Percentiles rank a stretch among this genome's conserved stretches.
These are phyloP conservation scores for Sminthurides bifidus DNA, from an alignment of 1,140 invertebrate genomes.

Conservation along the genomic window DNA sequence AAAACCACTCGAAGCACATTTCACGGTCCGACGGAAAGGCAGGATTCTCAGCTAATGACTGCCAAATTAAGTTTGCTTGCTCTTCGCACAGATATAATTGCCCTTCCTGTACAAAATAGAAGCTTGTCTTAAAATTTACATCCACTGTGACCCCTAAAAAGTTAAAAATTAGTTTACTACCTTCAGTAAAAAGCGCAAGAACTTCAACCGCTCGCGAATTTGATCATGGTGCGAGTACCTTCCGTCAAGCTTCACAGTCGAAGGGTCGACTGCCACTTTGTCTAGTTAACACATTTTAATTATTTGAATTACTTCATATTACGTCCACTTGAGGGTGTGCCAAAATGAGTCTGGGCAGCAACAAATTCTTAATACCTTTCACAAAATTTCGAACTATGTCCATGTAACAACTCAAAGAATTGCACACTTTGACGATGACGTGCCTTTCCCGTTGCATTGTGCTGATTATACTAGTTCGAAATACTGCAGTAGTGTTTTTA, in stretches of 20 bases:
- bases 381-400: slow-evolving; percentile 61
- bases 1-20: slow-evolving; percentile 97
- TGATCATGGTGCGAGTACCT: slow-evolving; percentile 84
- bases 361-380: slow-evolving; percentile 41
- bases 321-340: background rate
- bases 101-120: slow-evolving; percentile 58
- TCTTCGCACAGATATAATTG: slow-evolving; percentile 90
- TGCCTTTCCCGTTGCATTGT: slow-evolving; percentile 82
- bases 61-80: slow-evolving; percentile 95
- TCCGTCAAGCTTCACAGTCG: slow-evolving; percentile 70
- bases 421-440: slow-evolving; percentile 83
- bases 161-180: slow-evolving; percentile 34
- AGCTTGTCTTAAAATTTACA: slow-evolving; percentile 10
- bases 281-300: slow-evolving; percentile 35
- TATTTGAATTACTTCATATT: background rate
- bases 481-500: slow-evolving; percentile 44
- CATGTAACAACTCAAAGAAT: slow-evolving; percentile 87
- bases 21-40: slow-evolving; percentile 85
- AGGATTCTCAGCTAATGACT: slow-evolving; percentile 83
- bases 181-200: slow-evolving; percentile 79
- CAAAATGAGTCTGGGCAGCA: background rate
- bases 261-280: slow-evolving; percentile 64
- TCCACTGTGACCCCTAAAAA: background rate
- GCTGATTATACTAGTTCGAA: slow-evolving; percentile 71
- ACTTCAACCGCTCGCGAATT: slow-evolving; percentile 86